Base-by-base conservation (phyloP, 2,888 invertebrate species). In the Cephonodes hylas region DNA sequence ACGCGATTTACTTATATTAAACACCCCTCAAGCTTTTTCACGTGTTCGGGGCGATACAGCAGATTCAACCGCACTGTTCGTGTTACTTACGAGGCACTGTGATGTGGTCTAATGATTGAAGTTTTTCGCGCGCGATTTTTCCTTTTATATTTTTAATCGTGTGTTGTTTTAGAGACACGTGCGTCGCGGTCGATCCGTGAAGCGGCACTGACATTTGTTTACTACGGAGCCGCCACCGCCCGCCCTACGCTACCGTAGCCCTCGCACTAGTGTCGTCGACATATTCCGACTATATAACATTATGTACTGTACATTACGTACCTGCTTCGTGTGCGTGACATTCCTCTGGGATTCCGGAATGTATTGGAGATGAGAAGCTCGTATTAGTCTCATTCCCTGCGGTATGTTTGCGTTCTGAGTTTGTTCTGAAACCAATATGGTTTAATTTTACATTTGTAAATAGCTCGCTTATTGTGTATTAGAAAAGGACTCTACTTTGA, bases 111-210 rank as follows among this genome's bases (percentile, higher is more conserved):
- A 63, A 61, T 68, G 42, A 42, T 61, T 59, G 57, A 63, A 73
- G 71, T 68, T 73, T 74, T 72, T 71, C 71, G 72, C 75, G 72
- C 72, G 73, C 68, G 71, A 65, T 72, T 71, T 60, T 60, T 70
- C 65, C 66, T 58, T 67, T 69, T 64, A 31, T 66, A 59, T 63
- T 63, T 62, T 23, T 57, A 48, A 60, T 31, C 34, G 31, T 61
- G 60, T 38, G 15, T 20, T 8, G 34, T 34, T 6, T 23, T 31
- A 4, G 34, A 15, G 59, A 70, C 70, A 66, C 79, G 80, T 71
- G 73, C 70, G 67, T 3, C 63, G 20, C 71, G 72, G 61, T 27
- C 72, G 67, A 66, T 71, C 64, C 60, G 65, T 60, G 65, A 62
- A 64, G 58, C 65, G 64, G 60, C 65, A 77, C 80, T 80, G 79